Percentiles rank a stretch among this genome's conserved stretches.
Evolutionary conservation across 2,113 vertebrate species (phyloP).

Genomic region (Tragelaphus buxtoni): DNA sequence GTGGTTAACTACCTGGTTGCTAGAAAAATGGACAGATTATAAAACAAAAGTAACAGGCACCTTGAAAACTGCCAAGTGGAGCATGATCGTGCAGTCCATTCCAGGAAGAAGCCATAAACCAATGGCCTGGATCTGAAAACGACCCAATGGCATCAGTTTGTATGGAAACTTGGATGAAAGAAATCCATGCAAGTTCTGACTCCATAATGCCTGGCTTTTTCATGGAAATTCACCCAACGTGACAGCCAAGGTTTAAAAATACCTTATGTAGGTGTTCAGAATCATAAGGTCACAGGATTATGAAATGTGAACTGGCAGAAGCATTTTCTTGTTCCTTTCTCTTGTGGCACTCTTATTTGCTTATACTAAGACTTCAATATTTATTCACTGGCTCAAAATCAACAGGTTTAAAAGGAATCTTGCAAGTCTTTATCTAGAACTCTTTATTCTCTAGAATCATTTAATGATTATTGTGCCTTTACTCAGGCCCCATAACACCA

Average conservation of each 20-base stretch:
- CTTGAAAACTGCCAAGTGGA: conserved; percentile 5
- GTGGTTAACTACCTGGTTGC: conserved; percentile 74
- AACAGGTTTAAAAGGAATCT: not conserved
- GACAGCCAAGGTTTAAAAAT: conserved; percentile 49
- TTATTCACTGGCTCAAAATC: not conserved
- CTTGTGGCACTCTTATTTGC: not conserved
- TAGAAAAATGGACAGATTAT: conserved; percentile 25
- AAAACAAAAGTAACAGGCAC: not conserved
- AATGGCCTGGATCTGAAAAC: not conserved
- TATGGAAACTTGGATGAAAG: not conserved
- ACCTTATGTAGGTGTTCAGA: not conserved
- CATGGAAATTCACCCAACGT: not conserved
- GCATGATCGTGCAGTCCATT: not conserved
- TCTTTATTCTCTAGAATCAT: not conserved
- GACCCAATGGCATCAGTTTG: not conserved
- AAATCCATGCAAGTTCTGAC: not conserved
- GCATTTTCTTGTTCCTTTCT: conserved; percentile 17
- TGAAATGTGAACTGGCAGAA: conserved; percentile 15
- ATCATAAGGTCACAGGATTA: conserved; percentile 23
- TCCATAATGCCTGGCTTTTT: not conserved
- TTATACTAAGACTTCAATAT: not conserved
- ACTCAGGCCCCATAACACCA: not conserved
- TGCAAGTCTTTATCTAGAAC: not conserved
- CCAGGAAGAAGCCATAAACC: not conserved
- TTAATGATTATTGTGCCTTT: not conserved